Evolutionary conservation across 1,140 invertebrate species (phyloP).

Genomic region (Lordiphosa mommai): DNA sequence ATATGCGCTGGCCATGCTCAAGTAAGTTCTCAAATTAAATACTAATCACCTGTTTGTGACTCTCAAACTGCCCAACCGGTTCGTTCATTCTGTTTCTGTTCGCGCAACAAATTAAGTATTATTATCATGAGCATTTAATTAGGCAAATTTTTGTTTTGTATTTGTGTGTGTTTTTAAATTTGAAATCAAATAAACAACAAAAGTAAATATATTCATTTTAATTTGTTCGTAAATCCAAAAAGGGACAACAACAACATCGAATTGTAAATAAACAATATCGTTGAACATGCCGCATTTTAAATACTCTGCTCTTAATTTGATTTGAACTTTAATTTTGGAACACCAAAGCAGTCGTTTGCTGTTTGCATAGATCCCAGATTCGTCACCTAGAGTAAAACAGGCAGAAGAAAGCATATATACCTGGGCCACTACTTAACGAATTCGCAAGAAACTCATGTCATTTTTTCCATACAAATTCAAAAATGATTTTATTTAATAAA

Average conservation of each 20-base stretch:
- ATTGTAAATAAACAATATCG: not conserved
- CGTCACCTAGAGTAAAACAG: no score
- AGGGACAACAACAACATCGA: not conserved
- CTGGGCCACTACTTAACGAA: no score
- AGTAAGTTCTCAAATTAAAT: slow-evolving; percentile 48
- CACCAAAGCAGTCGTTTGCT: no score
- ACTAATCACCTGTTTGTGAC: slow-evolving; percentile 39
- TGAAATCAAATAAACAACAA: slow-evolving; percentile 53
- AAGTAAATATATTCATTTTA: slow-evolving; percentile 5
- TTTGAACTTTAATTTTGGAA: no score
- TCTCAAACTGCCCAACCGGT: slow-evolving; percentile 33
- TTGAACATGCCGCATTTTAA: no score
- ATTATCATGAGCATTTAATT: slow-evolving; percentile 42
- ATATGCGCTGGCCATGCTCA: slow-evolving; percentile 47
- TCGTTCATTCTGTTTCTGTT: slow-evolving; percentile 9
- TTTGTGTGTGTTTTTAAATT: slow-evolving; percentile 35
- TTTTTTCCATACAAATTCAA: no score
- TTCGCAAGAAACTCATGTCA: no score
- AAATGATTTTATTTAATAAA: no score
- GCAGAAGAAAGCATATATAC: no score
- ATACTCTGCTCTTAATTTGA: no score
- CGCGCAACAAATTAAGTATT: slow-evolving; percentile 18
- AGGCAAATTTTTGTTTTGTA: slow-evolving; percentile 20
- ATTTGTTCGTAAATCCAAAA: slow-evolving; percentile 14
- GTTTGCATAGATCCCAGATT: no score